Conservation (phyloP, 2,888 invertebrate genomes). For the Metopia argyrocephala region DNA sequence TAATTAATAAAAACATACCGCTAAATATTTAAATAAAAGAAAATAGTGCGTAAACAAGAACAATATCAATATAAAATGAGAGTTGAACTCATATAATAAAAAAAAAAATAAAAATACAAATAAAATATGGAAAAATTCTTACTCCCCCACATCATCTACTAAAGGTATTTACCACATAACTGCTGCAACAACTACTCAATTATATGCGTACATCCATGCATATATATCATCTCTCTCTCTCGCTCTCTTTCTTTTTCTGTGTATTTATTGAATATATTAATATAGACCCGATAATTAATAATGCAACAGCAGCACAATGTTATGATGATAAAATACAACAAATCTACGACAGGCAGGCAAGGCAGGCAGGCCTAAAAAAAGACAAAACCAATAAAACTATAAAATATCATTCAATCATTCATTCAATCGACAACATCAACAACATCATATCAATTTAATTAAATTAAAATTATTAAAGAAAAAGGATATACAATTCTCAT, state of each 20-base stretch:
- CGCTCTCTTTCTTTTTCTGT: no score
- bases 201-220: neutral
- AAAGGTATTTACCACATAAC: neutral
- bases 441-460: neutral
- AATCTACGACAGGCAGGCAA: neutral
- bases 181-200: neutral
- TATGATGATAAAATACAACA: slow-evolving; percentile 33
- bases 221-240: no score
- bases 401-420: slow-evolving; percentile 52
- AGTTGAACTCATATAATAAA: slow-evolving; percentile 22
- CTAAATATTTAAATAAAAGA: neutral
- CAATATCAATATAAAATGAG: slow-evolving; percentile 38
- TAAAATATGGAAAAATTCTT: no score
- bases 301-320: slow-evolving; percentile 46
- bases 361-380: slow-evolving; percentile 46
- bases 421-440: slow-evolving; percentile 52
- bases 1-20: slow-evolving; percentile 28
- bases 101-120: no score
- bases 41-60: slow-evolving; percentile 44
- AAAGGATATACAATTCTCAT: neutral
- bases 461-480: neutral
- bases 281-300: slow-evolving; percentile 49
- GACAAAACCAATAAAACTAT: slow-evolving; percentile 51
- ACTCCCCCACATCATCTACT: neutral
- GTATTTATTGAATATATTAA: slow-evolving; percentile 37